Percentiles rank a stretch among this genome's conserved stretches.
These are phyloP conservation scores for Anas bernieri DNA, from an alignment of 2,797 vertebrate genomes.

Conservation along the genomic window DNA sequence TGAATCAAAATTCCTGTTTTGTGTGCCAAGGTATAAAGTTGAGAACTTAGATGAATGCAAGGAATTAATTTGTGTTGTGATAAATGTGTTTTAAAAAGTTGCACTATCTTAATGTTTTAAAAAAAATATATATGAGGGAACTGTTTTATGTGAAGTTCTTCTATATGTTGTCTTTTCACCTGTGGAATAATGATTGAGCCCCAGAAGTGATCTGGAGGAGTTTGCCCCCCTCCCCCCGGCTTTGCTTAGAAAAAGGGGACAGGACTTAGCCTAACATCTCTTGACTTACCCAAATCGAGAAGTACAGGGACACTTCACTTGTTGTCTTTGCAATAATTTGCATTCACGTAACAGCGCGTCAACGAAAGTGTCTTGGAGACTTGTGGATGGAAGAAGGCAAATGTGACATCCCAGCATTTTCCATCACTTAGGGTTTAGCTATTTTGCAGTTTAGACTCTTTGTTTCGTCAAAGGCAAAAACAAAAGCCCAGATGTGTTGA, in stretches of 20 bases:
- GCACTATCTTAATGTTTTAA: slow-evolving; percentile 88
- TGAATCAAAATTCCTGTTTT: slow-evolving; percentile 85
- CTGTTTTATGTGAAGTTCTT: slow-evolving; percentile 81
- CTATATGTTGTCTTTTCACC: slow-evolving; percentile 80
- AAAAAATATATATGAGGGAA: slow-evolving; percentile 80
- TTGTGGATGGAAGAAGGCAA: slow-evolving; percentile 63
- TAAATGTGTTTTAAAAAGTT: slow-evolving; percentile 87
- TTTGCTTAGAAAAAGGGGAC: slow-evolving; percentile 78
- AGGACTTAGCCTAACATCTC: slow-evolving; percentile 81
- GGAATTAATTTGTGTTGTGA: slow-evolving; percentile 83
- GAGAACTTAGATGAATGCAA: slow-evolving; percentile 81
- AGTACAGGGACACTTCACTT: slow-evolving; percentile 57
- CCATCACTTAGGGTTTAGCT: slow-evolving; percentile 34
- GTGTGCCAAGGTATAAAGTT: slow-evolving; percentile 92
- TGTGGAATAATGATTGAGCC: slow-evolving; percentile 80
- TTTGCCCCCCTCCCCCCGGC: slow-evolving; percentile 76
- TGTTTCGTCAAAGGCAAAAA: slow-evolving; percentile 29
- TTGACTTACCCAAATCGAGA: slow-evolving; percentile 54
- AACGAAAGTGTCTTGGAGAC: slow-evolving; percentile 54
- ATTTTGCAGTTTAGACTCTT: slow-evolving; percentile 27
- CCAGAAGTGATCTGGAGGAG: slow-evolving; percentile 79
- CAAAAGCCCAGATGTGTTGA: neutral
- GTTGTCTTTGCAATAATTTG: slow-evolving; percentile 77
- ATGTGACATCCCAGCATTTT: slow-evolving; percentile 47
- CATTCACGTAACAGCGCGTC: slow-evolving; percentile 44